Evolutionary conservation across 2,797 vertebrate genomes (phyloP).

Genomic region (Hypotaenidia philippensis): DNA sequence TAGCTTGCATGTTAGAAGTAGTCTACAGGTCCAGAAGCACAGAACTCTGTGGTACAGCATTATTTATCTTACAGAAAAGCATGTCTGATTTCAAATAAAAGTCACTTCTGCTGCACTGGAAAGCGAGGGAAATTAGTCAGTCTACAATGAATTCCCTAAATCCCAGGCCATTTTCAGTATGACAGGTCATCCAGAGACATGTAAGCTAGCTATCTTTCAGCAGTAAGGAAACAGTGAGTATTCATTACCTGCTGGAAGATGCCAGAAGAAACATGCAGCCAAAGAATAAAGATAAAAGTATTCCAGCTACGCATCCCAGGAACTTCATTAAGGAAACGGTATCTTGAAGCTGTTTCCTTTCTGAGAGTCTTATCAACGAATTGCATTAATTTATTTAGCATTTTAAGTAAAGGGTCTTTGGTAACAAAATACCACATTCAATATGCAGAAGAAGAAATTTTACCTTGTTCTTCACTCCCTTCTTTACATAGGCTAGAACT

Average conservation of each 20-base stretch:
- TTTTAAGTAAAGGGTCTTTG: background rate
- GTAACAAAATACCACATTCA: slow-evolving; percentile 19
- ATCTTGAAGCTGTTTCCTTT: too few species aligned
- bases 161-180: background rate
- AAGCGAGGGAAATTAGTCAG: background rate
- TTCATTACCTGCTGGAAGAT: background rate
- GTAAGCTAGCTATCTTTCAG: background rate
- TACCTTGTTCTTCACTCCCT: slow-evolving; percentile 94
- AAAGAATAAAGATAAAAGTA: background rate
- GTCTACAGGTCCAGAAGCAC: background rate
- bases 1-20: background rate
- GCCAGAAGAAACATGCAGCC: background rate
- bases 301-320: background rate
- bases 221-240: background rate
- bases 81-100: accelerated
- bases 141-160: background rate
- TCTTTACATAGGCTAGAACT: slow-evolving; percentile 92
- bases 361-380: background rate
- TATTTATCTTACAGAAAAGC: background rate
- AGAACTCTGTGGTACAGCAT: background rate
- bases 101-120: background rate
- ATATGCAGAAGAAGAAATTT: slow-evolving; percentile 52
- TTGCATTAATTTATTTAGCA: background rate
- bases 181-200: background rate
- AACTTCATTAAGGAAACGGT: background rate